Base-by-base conservation (phyloP, 2,797 vertebrate genomes). In the Philypnodon macrostomus region DNA sequence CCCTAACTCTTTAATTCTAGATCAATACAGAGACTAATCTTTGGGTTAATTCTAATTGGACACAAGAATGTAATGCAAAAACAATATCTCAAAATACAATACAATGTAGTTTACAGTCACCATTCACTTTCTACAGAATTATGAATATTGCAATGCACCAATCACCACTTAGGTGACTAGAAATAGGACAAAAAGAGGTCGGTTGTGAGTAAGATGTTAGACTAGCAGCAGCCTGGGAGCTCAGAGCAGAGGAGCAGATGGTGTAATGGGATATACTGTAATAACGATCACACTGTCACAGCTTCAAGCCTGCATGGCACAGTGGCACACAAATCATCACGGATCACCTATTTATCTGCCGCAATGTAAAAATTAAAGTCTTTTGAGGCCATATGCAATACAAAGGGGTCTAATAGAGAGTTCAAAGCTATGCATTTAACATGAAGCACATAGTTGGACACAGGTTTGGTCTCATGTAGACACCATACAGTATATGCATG, bases 401-500 rank as follows among this genome's bases (percentile, higher is more conserved):
- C 17, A 26, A 7, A 4, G 13, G 16, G 41, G 45, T 63, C 58
- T 33, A 6, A 17, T 11, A 14, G 18, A 30, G 32, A 67, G 69
- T 72, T 71, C 63, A 72, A 70, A 80, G 51, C 70, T 61, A 61
- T 73, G 74, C 73, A 77, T 85, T 79, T 70, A 10, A 70, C 70
- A 79, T 73, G 1, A 59, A 50, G 54, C 6, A 5, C 32, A 24
- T 53, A 47, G 36, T 65, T 45, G 31, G 6, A 14, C 33, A 59
- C 36, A 30, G 27, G 23, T 44, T 26, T 5, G 36, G 46, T 18
- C 49, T 68, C 40, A 39, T 59, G 56, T 35, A 42, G 60, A 51
- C 49, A 37, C 8, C 10, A 9, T 7, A 26, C n/a, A n/a, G n/a
- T n/a, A 40, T 31, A 50, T 62, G 46, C 52, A 44, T 38, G 53